A percentile compares a stretch with the other conserved stretches of the same genome.
Evolutionary conservation across 2,888 invertebrate species (phyloP).

Genomic region (Stenotaenia linearis): DNA sequence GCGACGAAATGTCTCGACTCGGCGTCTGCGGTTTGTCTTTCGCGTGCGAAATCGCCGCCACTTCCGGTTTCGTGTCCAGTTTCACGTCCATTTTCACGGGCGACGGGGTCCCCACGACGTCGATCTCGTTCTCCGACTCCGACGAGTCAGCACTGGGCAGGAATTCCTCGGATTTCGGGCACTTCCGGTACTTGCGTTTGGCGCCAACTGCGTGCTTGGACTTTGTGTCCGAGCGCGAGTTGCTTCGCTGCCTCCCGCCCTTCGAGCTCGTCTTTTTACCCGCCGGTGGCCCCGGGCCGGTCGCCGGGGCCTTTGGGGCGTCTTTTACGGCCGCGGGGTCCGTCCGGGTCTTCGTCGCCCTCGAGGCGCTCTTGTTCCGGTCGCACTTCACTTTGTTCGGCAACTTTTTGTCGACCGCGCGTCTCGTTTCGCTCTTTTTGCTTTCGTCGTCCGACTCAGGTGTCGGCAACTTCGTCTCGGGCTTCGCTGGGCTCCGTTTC

Average conservation of each 20-base stretch:
- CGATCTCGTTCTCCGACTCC: slow-evolving; percentile 32
- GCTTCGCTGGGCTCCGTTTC: neutral
- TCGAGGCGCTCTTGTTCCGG: neutral
- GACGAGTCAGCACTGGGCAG: slow-evolving; percentile 26
- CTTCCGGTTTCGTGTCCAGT: neutral
- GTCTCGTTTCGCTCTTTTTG: neutral
- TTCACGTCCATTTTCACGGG: slow-evolving; percentile 29
- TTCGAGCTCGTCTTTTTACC: neutral
- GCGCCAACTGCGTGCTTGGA: neutral
- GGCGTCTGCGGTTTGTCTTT: neutral
- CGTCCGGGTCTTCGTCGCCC: neutral
- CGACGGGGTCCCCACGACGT: slow-evolving; percentile 32
- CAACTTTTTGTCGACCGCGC: neutral
- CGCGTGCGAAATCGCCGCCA: neutral
- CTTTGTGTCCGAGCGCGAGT: neutral
- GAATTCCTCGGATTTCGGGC: slow-evolving; percentile 33
- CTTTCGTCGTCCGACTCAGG: neutral
- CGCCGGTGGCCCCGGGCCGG: neutral
- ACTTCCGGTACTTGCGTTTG: slow-evolving; percentile 5
- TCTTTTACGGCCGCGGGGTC: neutral
- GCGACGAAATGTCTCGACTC: neutral
- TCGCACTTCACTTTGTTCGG: neutral
- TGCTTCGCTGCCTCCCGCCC: neutral
- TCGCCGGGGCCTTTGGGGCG: neutral
- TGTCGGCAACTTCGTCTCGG: neutral